Evolutionary conservation across 2,113 vertebrate species (phyloP), one percentile per base, ranked within the genome.

Genomic region (Condylura cristata): DNA sequence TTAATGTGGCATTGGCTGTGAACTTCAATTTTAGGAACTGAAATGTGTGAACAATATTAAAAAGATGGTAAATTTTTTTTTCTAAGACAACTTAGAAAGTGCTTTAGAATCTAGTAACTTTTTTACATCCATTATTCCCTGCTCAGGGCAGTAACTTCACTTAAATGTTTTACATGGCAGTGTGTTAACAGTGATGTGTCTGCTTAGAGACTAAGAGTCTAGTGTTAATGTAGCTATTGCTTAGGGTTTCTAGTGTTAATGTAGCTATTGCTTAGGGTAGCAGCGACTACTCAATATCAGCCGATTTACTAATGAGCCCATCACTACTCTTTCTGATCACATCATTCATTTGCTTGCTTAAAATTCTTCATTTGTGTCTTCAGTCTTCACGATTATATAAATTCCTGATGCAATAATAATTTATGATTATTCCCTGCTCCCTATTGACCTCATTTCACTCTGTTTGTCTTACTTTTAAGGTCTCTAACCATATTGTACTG

Each of bases 131-230:
- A 16, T 84, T 46, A 20, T 86, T 78, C 88, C 60, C 74, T 39
- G n/a, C 53, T 74, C 46, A 72, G 8, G 72, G 65, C 13, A 76
- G 2, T 78, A 30, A 53, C 24, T 81, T 83, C n/a, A 44, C n/a
- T 75, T 71, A 20, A 58, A 28, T 89, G 63, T 81, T 78, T 90
- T 92, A 28, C 37, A 26, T 46, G 37, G 16, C 37, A 78, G 5
- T 71, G 78, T 58, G 74, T 89, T 86, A 44, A 79, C 53, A 61
- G 72, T 82, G 66, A 37, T 60, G 86, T 94, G 53, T 89, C 63
- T 86, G 16, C 41, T 66, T 48, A 34, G 74, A 92, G 70, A 65
- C 61, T 63, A 32, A 88, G 60, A 82, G 70, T 74, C n/a, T 66
- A 56, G 63, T 16, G 14, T 80, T 71, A 93, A 84, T 89, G 44